These are phyloP conservation scores for Ctenosaura bakeri DNA, from an alignment of 2,797 vertebrate genomes.

Conservation along the genomic window DNA sequence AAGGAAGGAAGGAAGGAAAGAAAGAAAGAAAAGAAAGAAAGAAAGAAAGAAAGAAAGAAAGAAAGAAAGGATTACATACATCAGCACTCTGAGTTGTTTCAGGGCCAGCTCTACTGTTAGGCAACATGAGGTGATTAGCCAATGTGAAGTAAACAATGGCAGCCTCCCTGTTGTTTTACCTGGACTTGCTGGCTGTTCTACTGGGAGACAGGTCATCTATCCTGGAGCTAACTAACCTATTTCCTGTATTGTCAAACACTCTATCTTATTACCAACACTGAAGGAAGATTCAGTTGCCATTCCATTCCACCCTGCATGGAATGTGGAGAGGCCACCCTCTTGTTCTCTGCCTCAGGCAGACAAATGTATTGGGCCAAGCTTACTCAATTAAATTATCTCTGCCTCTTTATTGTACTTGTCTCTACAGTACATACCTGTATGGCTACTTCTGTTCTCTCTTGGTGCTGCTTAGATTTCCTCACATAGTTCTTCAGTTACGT, in stretches of 20 bases:
- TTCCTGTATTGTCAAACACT: too few species aligned
- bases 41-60: background rate
- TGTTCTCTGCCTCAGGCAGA: background rate
- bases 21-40: background rate
- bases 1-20: background rate
- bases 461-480: background rate
- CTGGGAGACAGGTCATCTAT: too few species aligned
- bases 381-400: background rate
- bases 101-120: background rate
- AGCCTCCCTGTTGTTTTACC: too few species aligned
- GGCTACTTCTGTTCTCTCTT: background rate
- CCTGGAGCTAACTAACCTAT: too few species aligned
- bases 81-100: too few species aligned
- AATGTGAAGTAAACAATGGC: too few species aligned
- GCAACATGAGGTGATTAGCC: background rate
- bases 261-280: too few species aligned
- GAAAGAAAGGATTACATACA: background rate
- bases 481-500: constrained; percentile 19
- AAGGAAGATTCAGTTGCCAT: too few species aligned
- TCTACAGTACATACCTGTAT: background rate
- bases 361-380: background rate
- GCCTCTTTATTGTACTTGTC: background rate
- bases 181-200: too few species aligned
- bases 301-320: too few species aligned
- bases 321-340: too few species aligned